These are phyloP conservation scores for Clarias pachynema DNA, from an alignment of 2,797 vertebrate genomes.

Conservation along the genomic window DNA sequence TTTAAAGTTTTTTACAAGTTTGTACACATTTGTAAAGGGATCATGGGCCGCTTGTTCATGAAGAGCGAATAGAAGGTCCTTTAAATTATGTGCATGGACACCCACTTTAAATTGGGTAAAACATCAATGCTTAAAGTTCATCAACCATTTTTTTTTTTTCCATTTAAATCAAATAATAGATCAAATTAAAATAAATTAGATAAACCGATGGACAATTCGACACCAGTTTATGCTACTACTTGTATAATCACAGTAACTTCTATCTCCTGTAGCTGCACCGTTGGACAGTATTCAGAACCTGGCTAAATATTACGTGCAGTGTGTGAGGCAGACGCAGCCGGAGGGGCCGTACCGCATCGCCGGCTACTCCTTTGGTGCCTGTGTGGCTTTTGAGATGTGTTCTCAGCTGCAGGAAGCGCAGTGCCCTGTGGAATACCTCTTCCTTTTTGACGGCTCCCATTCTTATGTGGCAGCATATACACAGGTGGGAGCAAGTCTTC, in stretches of 20 bases:
- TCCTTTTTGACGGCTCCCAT: conserved; percentile 94
- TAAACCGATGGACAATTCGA: background rate
- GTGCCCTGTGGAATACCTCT: conserved; percentile 81
- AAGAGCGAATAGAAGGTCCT: background rate
- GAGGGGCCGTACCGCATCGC: conserved; percentile 91
- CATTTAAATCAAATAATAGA: too few species aligned
- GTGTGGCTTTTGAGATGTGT: conserved; percentile 97
- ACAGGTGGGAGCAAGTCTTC: conserved; percentile 75
- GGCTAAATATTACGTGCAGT: conserved; percentile 87
- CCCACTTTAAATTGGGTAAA: background rate
- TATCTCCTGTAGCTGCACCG: conserved; percentile 80
- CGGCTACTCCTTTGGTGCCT: conserved; percentile 96
- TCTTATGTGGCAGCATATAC: conserved; percentile 92
- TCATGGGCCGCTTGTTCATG: background rate
- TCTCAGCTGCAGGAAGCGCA: conserved; percentile 87
- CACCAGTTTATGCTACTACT: background rate
- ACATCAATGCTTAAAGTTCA: background rate
- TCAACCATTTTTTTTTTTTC: background rate
- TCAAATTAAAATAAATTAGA: background rate
- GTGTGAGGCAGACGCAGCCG: conserved; percentile 85
- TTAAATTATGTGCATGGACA: background rate
- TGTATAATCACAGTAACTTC: background rate
- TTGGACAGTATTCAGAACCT: conserved; percentile 90
- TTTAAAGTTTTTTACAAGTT: background rate
- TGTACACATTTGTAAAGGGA: background rate